Evolutionary conservation across 2,113 vertebrate genomes (phyloP), one percentile per base, ranked within the genome.

Genomic region (Eubucco bourcierii): DNA sequence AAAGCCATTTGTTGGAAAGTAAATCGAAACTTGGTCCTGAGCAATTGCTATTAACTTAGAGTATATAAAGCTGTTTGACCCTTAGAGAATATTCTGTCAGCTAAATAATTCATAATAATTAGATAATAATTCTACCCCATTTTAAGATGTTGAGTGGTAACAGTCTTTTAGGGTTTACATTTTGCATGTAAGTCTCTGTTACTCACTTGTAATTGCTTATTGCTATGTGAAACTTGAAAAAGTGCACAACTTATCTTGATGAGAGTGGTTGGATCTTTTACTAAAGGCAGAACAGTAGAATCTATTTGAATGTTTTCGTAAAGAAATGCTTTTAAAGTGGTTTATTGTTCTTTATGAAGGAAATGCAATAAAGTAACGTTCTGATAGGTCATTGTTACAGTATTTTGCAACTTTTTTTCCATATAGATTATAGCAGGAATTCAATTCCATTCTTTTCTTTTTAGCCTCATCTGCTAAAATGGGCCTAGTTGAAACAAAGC

Each of bases 401-500:
- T 55, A 73, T 63, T 72, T 91, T 91, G 12, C 3, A 7, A 66
- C 59, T 23, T 13, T 63, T 63, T 55, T 87, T 24, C 21, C 41
- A 3, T 71, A 9, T 27, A 15, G 4, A 5, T 63, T 73, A n/a
- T 21, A 33, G 6, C 65, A 82, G 87, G 27, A 70, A 34, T 41
- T 90, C 1, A 11, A 63, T 95, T 71, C 68, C 33, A 23, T 92
- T 95, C 9, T 93, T 8, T 63, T 87, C 97, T 56, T 41, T 94
- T 95, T 77, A 99, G 99, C 99, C 24, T 96, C 98, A 68, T 97
- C 98, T 94, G 99, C 99, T 15, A 99, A 99, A 97, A 99, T 99
- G 99, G 99, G 99, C 77, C 97, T 99, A 13, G 99, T 99, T 80
- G 99, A 99, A 97, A 98, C 99, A 17, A 99, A 99, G 95, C 90